Evolutionary conservation across 2,888 invertebrate genomes (phyloP), one percentile per base, ranked within the genome.

Genomic region (Nasonia oneida): DNA sequence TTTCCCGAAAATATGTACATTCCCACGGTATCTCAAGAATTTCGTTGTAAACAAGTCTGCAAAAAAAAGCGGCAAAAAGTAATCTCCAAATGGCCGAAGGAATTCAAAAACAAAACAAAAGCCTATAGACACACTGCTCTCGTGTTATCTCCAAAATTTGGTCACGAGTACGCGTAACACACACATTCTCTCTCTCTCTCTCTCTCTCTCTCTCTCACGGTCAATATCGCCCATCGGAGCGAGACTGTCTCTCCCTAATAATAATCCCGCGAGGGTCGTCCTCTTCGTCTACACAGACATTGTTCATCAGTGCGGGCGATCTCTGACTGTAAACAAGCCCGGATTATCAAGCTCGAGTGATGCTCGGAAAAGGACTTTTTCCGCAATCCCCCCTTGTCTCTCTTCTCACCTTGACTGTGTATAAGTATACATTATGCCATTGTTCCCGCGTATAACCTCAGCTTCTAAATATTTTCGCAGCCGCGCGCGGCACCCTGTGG

Each of bases 401-500:
- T 61, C n/a, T 61, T 61, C 57, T 61, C 57, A 61, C 57, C 57
- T 61, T 61, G 57, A 23, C 57, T 8, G 8, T 53, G 5, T 53
- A 53, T 53, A 53, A 18, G 5, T 53, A 53, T 53, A 53, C 18
- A 5, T 18, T 53, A 53, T 53, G 53, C 53, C n/a, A 37, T 71
- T 42, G 77, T 71, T n/a, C 10, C n/a, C 33, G 15, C 42, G 15
- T 29, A 29, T 0, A 37, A 47, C 15, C 73, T 61, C 61, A 12
- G 14, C 29, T 37, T 42, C 75, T 74, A 80, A 84, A 84, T 84
- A 84, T 84, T 80, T 79, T 84, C 39, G 33, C 53, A 84, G 37
- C 74, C 18, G 33, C 37, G 33, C 37, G 18, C 61, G 64, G 18
- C 53, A 53, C 64, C 18, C 61, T 47, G 37, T 47, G 23, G 57